Base-by-base conservation (phyloP, 2,888 invertebrate genomes). In the Brachypalpus laphriformis region DNA sequence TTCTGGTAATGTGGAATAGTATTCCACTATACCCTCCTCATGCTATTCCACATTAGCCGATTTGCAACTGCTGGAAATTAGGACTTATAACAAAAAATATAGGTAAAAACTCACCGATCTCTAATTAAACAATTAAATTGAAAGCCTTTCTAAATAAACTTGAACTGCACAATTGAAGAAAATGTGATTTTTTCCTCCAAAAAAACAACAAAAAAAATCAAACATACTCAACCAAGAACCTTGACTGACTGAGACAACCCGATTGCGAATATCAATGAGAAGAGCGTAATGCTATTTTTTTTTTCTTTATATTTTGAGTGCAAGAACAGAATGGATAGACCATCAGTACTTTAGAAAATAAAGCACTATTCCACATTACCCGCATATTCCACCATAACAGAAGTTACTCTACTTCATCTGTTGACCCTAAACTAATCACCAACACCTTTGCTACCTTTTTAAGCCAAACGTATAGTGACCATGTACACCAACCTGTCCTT, bases 21-120 rank as follows among this genome's bases (percentile, higher is more conserved):
- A 59, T 59, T 40, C 59, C 59, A 59, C 22, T 40, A 59, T 42
- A 65, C 49, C 31, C 65, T 65, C 20, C 65, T 65, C 34, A 49
- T 65, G 65, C 20, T 65, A 65, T 65, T 65, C 49, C 49, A 49
- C 49, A 47, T 49, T 34, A 49, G 34, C 49, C 47, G 49, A 65
- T 34, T 65, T 65, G 34, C 20, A 49, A 65, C 65, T 65, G 28
- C 22, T 37, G n/a, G 11, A 11, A 37, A n/a, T n/a, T n/a, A 37
- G 3, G 49, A 34, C 65, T 49, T 34, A 49, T 45, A 65, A 65
- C 49, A 49, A n/a, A 45, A 49, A 65, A 49, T 34, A 31, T 65
- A 20, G 18, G 22, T 20, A 31, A 65, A 49, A 65, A 49, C 47
- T 49, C 59, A 42, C 40, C 40, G 22, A 59, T 59, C 42, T 59